These are phyloP conservation scores for Atrichornis clamosus DNA, from an alignment of 2,113 vertebrate species.

Conservation along the genomic window DNA sequence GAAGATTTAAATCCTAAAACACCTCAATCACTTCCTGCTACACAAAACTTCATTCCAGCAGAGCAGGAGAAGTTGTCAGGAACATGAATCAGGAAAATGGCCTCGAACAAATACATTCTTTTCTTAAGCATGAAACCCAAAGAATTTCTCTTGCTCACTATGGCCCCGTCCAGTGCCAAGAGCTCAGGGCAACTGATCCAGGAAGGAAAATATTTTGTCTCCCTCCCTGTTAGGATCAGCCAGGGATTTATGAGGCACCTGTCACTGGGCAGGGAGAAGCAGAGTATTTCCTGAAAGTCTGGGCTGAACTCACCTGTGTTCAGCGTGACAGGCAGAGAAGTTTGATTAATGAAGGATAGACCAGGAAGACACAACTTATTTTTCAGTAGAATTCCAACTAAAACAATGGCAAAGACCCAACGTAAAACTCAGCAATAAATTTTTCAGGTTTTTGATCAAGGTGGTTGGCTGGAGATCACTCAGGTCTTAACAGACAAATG, in stretches of 20 bases:
- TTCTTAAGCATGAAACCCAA: neutral
- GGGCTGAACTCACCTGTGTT: neutral
- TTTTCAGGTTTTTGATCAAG: neutral
- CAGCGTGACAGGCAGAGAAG: neutral
- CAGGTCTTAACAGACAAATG: neutral
- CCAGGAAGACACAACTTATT: neutral
- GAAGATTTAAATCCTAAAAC: neutral
- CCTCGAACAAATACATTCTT: neutral
- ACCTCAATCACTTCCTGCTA: neutral
- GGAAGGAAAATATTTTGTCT: neutral
- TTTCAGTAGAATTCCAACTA: neutral
- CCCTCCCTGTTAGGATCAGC: neutral
- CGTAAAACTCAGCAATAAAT: accelerated
- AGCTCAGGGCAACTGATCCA: neutral
- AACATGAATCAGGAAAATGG: neutral
- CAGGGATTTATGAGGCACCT: neutral
- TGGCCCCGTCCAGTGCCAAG: neutral
- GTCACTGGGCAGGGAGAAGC: neutral
- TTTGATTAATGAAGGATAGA: neutral
- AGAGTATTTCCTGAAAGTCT: neutral
- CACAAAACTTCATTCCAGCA: neutral
- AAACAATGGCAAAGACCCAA: neutral
- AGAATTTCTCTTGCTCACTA: neutral
- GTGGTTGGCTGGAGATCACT: neutral
- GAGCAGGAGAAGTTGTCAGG: neutral